Evolutionary conservation across 2,113 vertebrate genomes (phyloP), one percentile per base, ranked within the genome.

Genomic region (Tiliqua scincoides): DNA sequence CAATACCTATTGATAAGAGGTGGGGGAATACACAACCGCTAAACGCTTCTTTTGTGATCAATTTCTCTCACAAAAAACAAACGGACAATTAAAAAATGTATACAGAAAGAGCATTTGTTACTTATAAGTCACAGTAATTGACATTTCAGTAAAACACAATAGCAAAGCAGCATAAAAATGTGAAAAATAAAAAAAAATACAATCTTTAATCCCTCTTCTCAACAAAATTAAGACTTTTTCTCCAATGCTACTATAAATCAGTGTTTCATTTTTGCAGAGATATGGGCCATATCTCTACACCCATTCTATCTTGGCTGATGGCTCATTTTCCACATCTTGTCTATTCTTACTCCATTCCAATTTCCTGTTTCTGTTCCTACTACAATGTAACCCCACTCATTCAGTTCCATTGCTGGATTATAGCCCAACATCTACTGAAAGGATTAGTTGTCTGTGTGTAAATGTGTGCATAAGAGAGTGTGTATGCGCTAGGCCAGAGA

Each of bases 121-220:
- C 40, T 73, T 73, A 43, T 43, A 17, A 73, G 23, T 32, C 32
- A 74, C 6, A 62, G 15, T 48, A 74, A 74, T 37, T 9, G 72
- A 23, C n/a, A 72, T 62, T 92, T 93, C 92, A 67, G 88, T 84
- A 87, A 68, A 90, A 88, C 89, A 87, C 15, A 87, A 85, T 80
- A 88, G 87, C n/a, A n/a, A n/a, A 79, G 4, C n/a, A n/a, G n/a
- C n/a, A n/a, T n/a, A n/a, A n/a, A n/a, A n/a, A n/a, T n/a, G n/a
- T n/a, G n/a, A n/a, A n/a, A n/a, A n/a, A n/a, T n/a, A n/a, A 89
- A 6, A 91, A 89, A 18, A 74, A 93, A 90, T 85, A 91, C 18
- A 48, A 76, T 52, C 43, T 37, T 63, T 79, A 48, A 54, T 84
- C 40, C 40, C 10, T 15, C 65, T 20, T 8, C 25, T 32, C 43